Percentiles rank a stretch among this genome's conserved stretches.
phyloP scores from a whole-genome alignment of 2,797 vertebrate genomes.

The Macrochelys suwanniensis region DNA sequence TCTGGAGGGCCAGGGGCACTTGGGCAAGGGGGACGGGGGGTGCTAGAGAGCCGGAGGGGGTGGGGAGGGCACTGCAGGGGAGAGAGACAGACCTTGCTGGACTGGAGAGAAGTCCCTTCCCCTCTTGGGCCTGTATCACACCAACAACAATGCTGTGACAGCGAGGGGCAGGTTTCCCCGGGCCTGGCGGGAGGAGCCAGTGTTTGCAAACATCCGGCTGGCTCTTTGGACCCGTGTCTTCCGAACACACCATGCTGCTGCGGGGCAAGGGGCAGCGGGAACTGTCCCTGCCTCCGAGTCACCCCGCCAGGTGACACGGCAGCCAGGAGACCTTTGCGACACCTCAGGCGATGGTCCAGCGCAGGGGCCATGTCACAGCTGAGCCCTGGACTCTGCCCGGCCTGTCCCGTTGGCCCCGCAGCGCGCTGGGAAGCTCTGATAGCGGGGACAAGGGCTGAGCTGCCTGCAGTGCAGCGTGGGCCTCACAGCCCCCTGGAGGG shows the following conservation, averaged over 20 bases:
- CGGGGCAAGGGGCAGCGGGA: rapidly evolving
- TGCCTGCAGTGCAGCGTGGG: neutral
- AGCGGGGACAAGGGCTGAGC: neutral
- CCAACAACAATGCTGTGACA: neutral
- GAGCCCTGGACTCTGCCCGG: constrained; percentile 31
- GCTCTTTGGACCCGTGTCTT: rapidly evolving
- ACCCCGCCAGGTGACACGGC: neutral
- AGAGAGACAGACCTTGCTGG: too few species aligned
- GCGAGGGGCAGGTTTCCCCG: neutral
- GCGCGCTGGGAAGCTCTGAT: neutral
- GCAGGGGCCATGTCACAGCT: neutral
- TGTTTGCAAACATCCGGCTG: neutral
- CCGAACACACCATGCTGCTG: neutral
- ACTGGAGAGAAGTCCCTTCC: neutral
- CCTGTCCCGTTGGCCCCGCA: neutral
- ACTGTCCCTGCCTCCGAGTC: rapidly evolving
- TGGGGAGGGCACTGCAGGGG: neutral
- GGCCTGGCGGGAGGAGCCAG: neutral
- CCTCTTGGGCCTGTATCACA: neutral
- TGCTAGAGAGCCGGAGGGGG: neutral
- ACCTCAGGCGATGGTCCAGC: neutral
- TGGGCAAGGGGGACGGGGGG: neutral
- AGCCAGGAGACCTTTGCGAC: neutral
- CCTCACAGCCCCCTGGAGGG: neutral
- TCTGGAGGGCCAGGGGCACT: neutral